phyloP scores from a whole-genome alignment of 2,888 invertebrate species.

The Venusia cambrica region DNA sequence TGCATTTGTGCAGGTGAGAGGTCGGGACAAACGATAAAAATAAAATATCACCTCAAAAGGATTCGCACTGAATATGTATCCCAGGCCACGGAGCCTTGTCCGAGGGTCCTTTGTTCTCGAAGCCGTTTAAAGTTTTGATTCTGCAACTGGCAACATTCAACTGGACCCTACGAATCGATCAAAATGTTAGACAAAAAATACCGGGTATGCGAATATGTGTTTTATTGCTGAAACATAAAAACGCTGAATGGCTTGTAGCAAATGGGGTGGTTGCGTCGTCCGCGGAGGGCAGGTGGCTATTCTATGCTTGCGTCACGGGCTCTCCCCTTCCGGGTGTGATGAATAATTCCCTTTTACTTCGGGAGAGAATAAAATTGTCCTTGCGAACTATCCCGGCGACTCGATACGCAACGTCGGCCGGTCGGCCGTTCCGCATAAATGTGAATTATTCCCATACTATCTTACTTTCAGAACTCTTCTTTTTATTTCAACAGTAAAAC shows the following conservation, averaged over 20 bases:
- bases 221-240: slow-evolving; percentile 20
- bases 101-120: slow-evolving; percentile 75
- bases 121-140: slow-evolving; percentile 79
- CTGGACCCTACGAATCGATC: slow-evolving; percentile 71
- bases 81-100: slow-evolving; percentile 64
- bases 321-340: slow-evolving; percentile 82
- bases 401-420: slow-evolving; percentile 68
- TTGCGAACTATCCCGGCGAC: slow-evolving; percentile 74
- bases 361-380: slow-evolving; percentile 70
- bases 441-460: slow-evolving; percentile 76
- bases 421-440: slow-evolving; percentile 65
- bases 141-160: slow-evolving; percentile 79
- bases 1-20: slow-evolving; percentile 70
- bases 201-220: slow-evolving; percentile 1
- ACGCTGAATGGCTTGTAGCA: slow-evolving; percentile 23
- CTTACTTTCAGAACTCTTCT: slow-evolving; percentile 70
- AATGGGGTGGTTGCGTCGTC: slow-evolving; percentile 43
- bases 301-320: slow-evolving; percentile 77
- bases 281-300: slow-evolving; percentile 59
- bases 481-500: slow-evolving; percentile 71
- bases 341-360: slow-evolving; percentile 80
- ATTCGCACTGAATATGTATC: slow-evolving; percentile 80
- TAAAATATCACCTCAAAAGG: slow-evolving; percentile 79
- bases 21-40: slow-evolving; percentile 57
- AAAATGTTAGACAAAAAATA: slow-evolving; percentile 37